These are phyloP conservation scores for Apamea epomidion DNA, from an alignment of 2,888 invertebrate genomes.

Conservation along the genomic window DNA sequence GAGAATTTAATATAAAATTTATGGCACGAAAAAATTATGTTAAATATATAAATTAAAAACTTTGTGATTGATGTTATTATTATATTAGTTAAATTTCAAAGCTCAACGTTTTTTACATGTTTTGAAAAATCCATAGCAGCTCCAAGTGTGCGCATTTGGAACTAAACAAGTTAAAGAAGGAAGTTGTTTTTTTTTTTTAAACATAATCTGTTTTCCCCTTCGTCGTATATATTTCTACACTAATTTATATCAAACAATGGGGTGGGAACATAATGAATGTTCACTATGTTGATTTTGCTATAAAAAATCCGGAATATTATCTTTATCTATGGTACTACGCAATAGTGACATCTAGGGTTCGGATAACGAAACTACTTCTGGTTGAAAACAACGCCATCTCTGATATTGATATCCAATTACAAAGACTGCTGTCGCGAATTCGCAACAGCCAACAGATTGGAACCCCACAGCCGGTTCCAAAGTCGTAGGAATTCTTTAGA, in stretches of 20 bases:
- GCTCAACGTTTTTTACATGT: neutral
- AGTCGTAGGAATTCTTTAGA: too few species aligned
- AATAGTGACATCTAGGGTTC: conserved; percentile 13
- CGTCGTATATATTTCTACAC: neutral
- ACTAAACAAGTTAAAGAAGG: neutral
- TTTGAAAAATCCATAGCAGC: neutral
- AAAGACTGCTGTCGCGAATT: neutral
- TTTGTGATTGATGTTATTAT: neutral
- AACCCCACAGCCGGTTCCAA: neutral
- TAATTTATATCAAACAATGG: neutral
- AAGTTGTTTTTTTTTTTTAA: neutral
- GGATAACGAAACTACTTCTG: neutral
- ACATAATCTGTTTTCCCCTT: neutral
- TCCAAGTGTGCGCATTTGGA: neutral
- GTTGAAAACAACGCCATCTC: conserved; percentile 14
- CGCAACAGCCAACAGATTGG: neutral
- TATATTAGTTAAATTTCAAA: neutral
- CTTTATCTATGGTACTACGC: neutral
- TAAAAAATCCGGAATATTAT: neutral
- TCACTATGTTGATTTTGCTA: neutral
- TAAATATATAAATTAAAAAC: neutral
- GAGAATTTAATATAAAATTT: conserved; percentile 5
- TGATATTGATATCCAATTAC: neutral
- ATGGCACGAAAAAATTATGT: neutral
- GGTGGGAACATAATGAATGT: neutral